Evolutionary conservation across 2,888 invertebrate genomes (phyloP), one percentile per base, ranked within the genome.

Genomic region (Eurytoma adleriae): DNA sequence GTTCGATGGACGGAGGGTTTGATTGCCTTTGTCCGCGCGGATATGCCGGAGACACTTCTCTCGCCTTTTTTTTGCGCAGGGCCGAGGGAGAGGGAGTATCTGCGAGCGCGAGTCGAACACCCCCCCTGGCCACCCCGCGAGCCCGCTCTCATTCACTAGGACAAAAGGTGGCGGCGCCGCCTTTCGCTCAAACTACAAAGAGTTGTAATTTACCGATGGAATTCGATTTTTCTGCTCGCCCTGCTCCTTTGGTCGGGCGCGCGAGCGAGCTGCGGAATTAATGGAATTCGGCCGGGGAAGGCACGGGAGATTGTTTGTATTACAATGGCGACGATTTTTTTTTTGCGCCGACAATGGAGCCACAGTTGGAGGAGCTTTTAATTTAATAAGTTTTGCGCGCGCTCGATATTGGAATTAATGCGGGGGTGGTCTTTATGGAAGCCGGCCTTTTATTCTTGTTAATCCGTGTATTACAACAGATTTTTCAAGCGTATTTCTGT

Each of bases 141-240:
- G 52, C 18, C 7, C 40, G 48, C 74, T 62, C 74, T 77, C 80
- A 71, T 77, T 77, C 67, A 61, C 57, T 77, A 64, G 80, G 77
- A 80, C 80, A 80, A 78, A 78, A 78, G 78, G 54, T 50, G 59
- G 14, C 61, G 16, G 40, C 20, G n/a, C 40, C 70, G 78, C 27
- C 54, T 62, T 62, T 73, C 78, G 69, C 64, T 69, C 70, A 54
- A 66, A 52, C 56, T 72, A 81, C 75, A 79, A 81, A 81, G 76
- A 75, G 56, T 76, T 72, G 78, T 81, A 76, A 81, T 79, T 79
- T 79, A 72, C 76, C 78, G 72, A 77, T 73, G 78, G 76, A 79
- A 81, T 78, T 81, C 76, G 75, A 81, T 81, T 81, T 81, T 81
- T 76, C 81, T 76, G 75, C 78, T 76, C 71, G 78, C 68, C 71